phyloP scores from a whole-genome alignment of 92 coral and sea anemone species.

The Porites rus region DNA sequence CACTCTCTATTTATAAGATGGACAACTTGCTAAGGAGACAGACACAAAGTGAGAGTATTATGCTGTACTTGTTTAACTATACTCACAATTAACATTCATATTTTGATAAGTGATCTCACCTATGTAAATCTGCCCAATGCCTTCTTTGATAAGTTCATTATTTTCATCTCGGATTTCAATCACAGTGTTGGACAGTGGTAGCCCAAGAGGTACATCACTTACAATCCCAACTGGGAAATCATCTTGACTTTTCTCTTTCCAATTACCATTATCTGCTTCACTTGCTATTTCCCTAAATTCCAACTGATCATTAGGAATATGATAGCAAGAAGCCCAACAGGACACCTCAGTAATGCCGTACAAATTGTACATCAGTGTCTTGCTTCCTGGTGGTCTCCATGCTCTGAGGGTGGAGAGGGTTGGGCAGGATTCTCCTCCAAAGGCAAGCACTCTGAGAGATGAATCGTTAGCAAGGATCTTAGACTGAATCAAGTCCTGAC shows the following conservation, averaged over 20 bases:
- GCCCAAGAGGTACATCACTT: conserved; percentile 69
- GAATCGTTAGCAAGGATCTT: conserved; percentile 73
- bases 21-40: no score
- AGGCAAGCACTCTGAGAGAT: conserved; percentile 83
- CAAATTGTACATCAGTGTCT: conserved; percentile 77
- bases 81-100: not conserved
- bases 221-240: conserved; percentile 9
- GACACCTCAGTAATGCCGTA: conserved; percentile 98
- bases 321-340: conserved; percentile 90
- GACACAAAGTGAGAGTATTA: no score
- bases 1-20: no score
- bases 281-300: not conserved
- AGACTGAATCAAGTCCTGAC: conserved; percentile 73
- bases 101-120: conserved; percentile 54
- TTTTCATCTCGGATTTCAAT: conserved; percentile 71
- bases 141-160: conserved; percentile 59
- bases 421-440: conserved; percentile 96
- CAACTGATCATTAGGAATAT: conserved; percentile 69
- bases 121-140: conserved; percentile 81
- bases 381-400: conserved; percentile 77
- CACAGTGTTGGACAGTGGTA: conserved; percentile 61
- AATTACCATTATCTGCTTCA: not conserved
- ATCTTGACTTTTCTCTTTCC: not conserved
- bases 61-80: no score
- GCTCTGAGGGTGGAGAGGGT: conserved; percentile 68